A percentile compares a stretch with the other conserved stretches of the same genome.
These are phyloP conservation scores for Eurystomus gularis DNA, from an alignment of 2,113 vertebrate species.

Conservation along the genomic window DNA sequence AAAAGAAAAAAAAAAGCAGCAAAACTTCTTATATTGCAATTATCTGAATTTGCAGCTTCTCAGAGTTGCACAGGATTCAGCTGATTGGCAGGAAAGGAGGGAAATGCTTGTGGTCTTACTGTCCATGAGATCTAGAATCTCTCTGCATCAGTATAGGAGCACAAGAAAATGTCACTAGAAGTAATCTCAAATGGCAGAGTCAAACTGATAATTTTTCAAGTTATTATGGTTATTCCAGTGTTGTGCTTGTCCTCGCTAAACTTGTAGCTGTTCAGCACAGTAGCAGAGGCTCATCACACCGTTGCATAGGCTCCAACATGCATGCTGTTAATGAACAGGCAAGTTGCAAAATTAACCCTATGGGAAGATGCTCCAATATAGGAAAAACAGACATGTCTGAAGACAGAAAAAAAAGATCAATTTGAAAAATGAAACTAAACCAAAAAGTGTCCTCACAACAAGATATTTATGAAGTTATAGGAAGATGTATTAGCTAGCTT, in stretches of 20 bases:
- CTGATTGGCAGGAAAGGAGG: neutral
- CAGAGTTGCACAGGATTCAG: neutral
- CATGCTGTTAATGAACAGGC: neutral
- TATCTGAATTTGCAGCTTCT: neutral
- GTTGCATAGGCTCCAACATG: rapidly evolving
- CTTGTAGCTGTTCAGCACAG: neutral
- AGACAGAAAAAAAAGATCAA: neutral
- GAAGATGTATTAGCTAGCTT: neutral
- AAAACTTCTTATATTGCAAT: neutral
- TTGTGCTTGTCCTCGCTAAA: neutral
- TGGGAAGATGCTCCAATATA: neutral
- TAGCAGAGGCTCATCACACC: neutral
- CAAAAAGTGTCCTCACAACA: neutral
- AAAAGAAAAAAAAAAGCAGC: neutral
- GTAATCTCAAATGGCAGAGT: neutral
- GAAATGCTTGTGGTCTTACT: neutral
- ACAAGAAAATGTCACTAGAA: neutral
- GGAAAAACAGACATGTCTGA: neutral
- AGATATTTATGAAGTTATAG: neutral
- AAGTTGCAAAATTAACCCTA: neutral
- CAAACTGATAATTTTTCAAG: neutral
- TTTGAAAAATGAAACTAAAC: neutral
- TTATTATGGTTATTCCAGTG: neutral
- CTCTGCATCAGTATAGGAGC: neutral
- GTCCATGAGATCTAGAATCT: neutral